These are phyloP conservation scores for Nasua narica DNA, from an alignment of 2,797 vertebrate species.

Conservation along the genomic window DNA sequence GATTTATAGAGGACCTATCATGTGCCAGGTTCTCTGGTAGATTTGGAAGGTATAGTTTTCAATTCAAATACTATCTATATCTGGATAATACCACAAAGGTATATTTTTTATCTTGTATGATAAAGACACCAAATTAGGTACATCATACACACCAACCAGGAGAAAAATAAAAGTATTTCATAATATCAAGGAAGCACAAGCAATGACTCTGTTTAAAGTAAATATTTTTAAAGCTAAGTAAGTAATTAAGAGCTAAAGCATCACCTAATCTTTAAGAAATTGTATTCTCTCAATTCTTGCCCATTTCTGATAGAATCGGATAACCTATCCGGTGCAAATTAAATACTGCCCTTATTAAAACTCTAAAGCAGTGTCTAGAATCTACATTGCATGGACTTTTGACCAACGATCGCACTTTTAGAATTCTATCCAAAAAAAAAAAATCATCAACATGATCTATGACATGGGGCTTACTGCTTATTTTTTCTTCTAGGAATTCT, in stretches of 20 bases:
- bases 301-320: neutral
- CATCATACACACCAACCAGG: neutral
- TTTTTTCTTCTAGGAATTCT: neutral
- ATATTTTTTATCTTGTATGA: neutral
- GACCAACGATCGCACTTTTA: neutral
- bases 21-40: neutral
- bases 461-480: neutral
- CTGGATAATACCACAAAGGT: neutral
- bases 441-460: neutral
- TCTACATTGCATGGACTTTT: neutral
- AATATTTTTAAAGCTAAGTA: neutral
- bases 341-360: neutral
- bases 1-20: neutral
- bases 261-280: neutral
- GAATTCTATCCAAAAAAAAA: neutral
- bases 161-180: neutral
- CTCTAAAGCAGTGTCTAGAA: neutral
- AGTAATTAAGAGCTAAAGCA: neutral
- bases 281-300: neutral
- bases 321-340: neutral
- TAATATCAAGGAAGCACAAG: neutral
- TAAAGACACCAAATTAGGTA: neutral
- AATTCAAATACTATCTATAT: neutral
- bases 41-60: neutral
- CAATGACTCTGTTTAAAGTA: neutral